Percentiles rank a stretch among this genome's conserved stretches.
These are phyloP conservation scores for Drosophila longiperda DNA, from an alignment of 2,888 invertebrate species.

Conservation along the genomic window DNA sequence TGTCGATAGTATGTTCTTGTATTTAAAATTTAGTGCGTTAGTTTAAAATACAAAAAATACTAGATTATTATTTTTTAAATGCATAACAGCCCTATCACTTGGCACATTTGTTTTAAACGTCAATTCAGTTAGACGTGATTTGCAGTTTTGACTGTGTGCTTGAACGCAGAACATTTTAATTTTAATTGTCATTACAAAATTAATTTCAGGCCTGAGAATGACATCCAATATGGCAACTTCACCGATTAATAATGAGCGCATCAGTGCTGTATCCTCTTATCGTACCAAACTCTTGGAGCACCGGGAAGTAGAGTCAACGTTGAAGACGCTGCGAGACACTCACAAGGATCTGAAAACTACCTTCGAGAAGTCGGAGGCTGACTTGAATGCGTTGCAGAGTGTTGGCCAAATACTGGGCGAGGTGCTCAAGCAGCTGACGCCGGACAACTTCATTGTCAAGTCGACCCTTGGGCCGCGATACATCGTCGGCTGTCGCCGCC, in stretches of 20 bases:
- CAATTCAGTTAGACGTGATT: conserved; percentile 46
- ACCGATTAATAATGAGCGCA: conserved; percentile 84
- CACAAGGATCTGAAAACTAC: conserved; percentile 97
- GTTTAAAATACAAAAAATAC: background rate
- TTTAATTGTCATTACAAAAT: conserved; percentile 24
- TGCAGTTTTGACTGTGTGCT: conserved; percentile 42
- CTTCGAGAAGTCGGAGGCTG: conserved; percentile 99
- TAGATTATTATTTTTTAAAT: background rate
- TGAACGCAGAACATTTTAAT: conserved; percentile 1
- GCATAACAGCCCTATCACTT: conserved; percentile 23
- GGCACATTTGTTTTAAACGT: conserved; percentile 15
- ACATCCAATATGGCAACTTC: conserved; percentile 1
- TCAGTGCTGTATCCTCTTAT: conserved; percentile 94
- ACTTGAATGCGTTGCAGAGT: conserved; percentile 98
- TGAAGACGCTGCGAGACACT: conserved; percentile 97
- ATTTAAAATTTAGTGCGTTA: background rate
- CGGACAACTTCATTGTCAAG: conserved; percentile 99
- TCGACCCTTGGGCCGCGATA: conserved; percentile 99
- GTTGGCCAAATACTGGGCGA: conserved; percentile 99
- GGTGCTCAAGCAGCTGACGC: conserved; percentile 98
- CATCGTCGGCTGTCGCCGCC: conserved; percentile 98
- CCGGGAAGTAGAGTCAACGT: conserved; percentile 95
- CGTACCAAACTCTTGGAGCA: conserved; percentile 96
- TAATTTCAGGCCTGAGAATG: conserved; percentile 26
- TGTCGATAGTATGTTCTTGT: background rate